Evolutionary conservation across 2,113 vertebrate species (phyloP), one percentile per base, ranked within the genome.

Genomic region (Microcebus griseorufus): DNA sequence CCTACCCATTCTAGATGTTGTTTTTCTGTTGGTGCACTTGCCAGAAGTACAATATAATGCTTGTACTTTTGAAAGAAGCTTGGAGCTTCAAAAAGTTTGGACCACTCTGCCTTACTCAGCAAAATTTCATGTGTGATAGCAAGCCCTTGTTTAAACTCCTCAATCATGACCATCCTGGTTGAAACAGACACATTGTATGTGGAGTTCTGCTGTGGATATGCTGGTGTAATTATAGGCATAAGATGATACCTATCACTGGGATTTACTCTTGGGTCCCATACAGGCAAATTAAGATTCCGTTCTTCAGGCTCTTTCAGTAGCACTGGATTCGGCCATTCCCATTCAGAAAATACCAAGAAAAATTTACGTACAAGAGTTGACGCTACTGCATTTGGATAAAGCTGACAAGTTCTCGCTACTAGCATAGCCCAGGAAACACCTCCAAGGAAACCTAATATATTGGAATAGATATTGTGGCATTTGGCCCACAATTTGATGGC

Each of bases 41-140:
- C 99, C 97, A 99, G 98, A 98, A 99, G 99, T 97, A 99, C 98
- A 98, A 99, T 99, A 97, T 99, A 99, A 99, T 99, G 99, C 99
- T 99, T 99, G 98, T 99, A 99, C 98, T 99, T 99, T 83, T 99
- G 99, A 99, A 99, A 99, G 99, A 99, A 99, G 99, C 99, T 99
- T 96, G 99, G 99, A 90, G 99, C 99, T 98, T 99, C 99, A 98
- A 99, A 99, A 96, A 99, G 99, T 99, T 99, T 99, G 98, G 99
- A 99, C 99, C 99, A 99, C 90, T 99, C 98, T 95, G 99, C 99
- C 98, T 99, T 99, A 98, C 98, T 99, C 98, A 99, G 98, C 98
- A 99, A 98, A 98, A 99, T 99, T 98, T 99, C 99, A 96, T 99
- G 99, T 93, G 99, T 99, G 98, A 99, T 99, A 93, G 99, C 98